Percentiles rank a stretch among this genome's conserved stretches.
Evolutionary conservation across 2,888 invertebrate species (phyloP).

Genomic region (Ophraella communa): DNA sequence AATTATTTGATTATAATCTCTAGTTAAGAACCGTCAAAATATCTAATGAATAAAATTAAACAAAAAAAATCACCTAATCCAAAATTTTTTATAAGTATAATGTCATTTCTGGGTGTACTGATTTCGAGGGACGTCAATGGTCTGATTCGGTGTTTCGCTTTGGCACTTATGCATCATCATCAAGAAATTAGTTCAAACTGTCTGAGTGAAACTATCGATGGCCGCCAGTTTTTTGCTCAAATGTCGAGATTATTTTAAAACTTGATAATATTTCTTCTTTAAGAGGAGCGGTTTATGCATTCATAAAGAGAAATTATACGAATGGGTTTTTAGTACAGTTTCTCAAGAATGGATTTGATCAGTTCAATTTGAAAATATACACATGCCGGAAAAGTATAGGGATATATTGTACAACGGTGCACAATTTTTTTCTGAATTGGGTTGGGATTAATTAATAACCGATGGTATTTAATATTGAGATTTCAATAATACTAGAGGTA

Average conservation of each 20-base stretch:
- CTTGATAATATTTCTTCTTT: conserved; percentile 3
- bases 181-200: conserved; percentile 43
- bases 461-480: too few relatives aligned
- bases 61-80: too few relatives aligned
- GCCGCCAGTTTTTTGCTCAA: conserved; percentile 38
- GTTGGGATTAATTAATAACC: too few relatives aligned
- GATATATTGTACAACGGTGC: too few relatives aligned
- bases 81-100: too few relatives aligned
- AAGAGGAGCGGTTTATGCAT: conserved; percentile 15
- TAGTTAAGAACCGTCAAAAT: too few relatives aligned
- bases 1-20: too few relatives aligned
- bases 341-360: background rate
- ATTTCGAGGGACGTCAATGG: background rate
- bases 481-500: too few relatives aligned
- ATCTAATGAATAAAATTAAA: too few relatives aligned
- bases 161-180: conserved; percentile 19
- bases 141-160: conserved; percentile 5
- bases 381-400: too few relatives aligned
- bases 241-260: conserved; percentile 29
- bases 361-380: background rate
- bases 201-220: conserved; percentile 44
- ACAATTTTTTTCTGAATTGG: too few relatives aligned
- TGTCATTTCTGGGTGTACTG: background rate
- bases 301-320: background rate
- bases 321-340: background rate